phyloP scores from a whole-genome alignment of 2,888 invertebrate genomes.

The Acanthosepion lycidas region DNA sequence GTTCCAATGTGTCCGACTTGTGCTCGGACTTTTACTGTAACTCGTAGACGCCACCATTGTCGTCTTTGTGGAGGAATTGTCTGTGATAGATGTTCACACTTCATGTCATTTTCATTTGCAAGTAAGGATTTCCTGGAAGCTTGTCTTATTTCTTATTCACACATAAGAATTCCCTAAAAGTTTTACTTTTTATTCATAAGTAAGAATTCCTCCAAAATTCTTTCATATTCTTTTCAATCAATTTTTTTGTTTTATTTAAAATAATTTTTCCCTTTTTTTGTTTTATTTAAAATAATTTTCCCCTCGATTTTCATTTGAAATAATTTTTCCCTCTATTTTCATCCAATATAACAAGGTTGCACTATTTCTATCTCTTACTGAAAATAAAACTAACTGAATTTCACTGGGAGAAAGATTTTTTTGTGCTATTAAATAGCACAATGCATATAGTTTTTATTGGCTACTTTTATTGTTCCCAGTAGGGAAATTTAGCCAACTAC shows the following conservation, averaged over 20 bases:
- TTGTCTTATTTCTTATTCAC: not conserved
- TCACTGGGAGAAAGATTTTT: no score
- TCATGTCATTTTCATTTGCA: slow-evolving; percentile 85
- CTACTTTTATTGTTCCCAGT: no score
- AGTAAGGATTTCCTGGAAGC: slow-evolving; percentile 64
- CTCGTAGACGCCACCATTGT: slow-evolving; percentile 95
- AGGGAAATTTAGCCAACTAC: no score
- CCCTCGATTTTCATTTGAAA: no score
- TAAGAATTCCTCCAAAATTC: not conserved
- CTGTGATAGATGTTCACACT: slow-evolving; percentile 92
- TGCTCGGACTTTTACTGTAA: slow-evolving; percentile 87
- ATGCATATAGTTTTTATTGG: no score
- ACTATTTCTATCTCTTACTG: no score
- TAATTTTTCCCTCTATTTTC: no score
- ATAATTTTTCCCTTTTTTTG: not conserved
- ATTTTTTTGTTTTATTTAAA: not conserved
- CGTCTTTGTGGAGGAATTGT: slow-evolving; percentile 92
- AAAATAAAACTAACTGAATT: no score
- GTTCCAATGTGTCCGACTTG: slow-evolving; percentile 94
- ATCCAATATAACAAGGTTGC: no score
- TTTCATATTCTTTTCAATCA: not conserved
- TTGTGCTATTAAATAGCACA: no score
- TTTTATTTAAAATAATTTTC: no score
- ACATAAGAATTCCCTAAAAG: not conserved
- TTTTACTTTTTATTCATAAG: not conserved